Percentiles rank a stretch among this genome's conserved stretches.
Conservation (phyloP, 2,113 vertebrate genomes). For the Crotalus tigris region DNA sequence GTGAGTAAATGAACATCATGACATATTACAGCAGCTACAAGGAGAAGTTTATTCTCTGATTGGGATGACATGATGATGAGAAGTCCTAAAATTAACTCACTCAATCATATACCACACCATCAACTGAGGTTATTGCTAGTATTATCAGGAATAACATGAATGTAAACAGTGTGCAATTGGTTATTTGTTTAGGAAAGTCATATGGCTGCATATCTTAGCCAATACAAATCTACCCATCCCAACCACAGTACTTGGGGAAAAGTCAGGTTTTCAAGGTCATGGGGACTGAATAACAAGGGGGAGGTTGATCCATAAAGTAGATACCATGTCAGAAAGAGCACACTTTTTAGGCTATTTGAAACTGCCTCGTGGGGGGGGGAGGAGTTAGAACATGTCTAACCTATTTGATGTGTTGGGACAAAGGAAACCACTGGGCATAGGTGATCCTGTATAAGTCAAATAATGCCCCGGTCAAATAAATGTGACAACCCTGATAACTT, state of each 20-base stretch:
- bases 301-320: not conserved
- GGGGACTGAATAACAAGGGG: not conserved
- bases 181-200: not conserved
- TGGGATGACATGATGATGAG: not conserved
- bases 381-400: not conserved
- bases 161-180: not conserved
- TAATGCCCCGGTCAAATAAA: not conserved
- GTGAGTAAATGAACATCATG: not conserved
- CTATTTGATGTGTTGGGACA: not conserved
- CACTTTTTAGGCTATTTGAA: not conserved
- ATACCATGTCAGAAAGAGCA: not conserved
- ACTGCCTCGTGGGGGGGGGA: not conserved
- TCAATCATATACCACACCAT: not conserved
- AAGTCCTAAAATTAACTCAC: no score
- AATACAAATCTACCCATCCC: not conserved
- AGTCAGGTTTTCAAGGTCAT: not conserved
- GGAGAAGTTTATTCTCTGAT: not conserved
- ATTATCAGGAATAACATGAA: not conserved
- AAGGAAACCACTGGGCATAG: not conserved
- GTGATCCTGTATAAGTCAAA: not conserved
- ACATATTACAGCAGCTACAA: not conserved
- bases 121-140: not conserved
- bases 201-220: not conserved
- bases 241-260: not conserved
- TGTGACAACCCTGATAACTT: not conserved